Conservation (phyloP, 2,113 vertebrate species). For the Lophius piscatorius region DNA sequence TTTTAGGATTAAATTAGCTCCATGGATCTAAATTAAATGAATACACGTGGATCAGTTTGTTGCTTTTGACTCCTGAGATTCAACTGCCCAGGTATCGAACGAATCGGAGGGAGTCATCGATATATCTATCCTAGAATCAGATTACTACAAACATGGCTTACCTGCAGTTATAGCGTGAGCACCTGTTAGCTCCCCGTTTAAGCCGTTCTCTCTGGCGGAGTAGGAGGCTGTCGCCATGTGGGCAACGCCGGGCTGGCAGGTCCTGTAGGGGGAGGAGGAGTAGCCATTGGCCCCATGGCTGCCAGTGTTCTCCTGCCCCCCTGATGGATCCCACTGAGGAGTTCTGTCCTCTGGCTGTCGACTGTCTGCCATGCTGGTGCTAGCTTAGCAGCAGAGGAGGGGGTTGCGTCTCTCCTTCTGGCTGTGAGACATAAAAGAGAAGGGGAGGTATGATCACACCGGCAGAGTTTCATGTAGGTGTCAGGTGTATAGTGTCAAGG, state of each 20-base stretch:
- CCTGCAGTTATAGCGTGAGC: slow-evolving; percentile 92
- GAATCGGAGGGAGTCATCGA: too few relatives aligned
- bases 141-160: slow-evolving; percentile 64
- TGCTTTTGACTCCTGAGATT: too few relatives aligned
- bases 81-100: too few relatives aligned
- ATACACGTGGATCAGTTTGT: too few relatives aligned
- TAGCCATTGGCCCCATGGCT: slow-evolving; percentile 91
- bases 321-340: slow-evolving; percentile 91
- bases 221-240: slow-evolving; percentile 80
- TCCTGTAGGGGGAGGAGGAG: slow-evolving; percentile 87
- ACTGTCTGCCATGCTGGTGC: slow-evolving; percentile 90
- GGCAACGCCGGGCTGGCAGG: slow-evolving; percentile 79
- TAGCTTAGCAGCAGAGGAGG: slow-evolving; percentile 56
- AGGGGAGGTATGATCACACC: background rate
- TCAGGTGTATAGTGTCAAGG: slow-evolving; percentile 8
- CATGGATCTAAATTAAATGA: too few relatives aligned
- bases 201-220: slow-evolving; percentile 90
- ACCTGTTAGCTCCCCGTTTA: slow-evolving; percentile 90
- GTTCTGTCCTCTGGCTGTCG: slow-evolving; percentile 90
- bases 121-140: too few relatives aligned
- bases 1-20: too few relatives aligned
- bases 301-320: slow-evolving; percentile 85
- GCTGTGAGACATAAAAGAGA: slow-evolving; percentile 25
- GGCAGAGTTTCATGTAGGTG: background rate
- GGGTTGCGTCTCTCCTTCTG: slow-evolving; percentile 42